Evolutionary conservation across 2,113 vertebrate genomes (phyloP).

Genomic region (Toxotes jaculatrix): DNA sequence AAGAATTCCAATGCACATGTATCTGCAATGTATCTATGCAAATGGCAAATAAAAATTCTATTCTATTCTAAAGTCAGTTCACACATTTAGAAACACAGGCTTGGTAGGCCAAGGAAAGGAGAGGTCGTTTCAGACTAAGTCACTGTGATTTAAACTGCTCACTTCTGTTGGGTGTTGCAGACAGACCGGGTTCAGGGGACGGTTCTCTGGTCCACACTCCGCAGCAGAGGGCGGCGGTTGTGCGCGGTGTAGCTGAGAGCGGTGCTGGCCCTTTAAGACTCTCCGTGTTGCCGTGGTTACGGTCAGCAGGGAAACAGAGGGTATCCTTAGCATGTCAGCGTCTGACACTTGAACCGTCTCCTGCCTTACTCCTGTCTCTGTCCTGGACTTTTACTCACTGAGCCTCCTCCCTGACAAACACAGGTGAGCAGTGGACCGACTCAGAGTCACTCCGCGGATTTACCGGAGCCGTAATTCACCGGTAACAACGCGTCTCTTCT

Average conservation of each 20-base stretch:
- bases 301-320: constrained; percentile 6
- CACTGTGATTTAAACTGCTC: too few relatives aligned
- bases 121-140: too few relatives aligned
- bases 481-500: too few relatives aligned
- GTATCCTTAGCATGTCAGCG: background rate
- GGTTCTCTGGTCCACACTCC: background rate
- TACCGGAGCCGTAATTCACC: too few relatives aligned
- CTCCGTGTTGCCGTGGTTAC: constrained; percentile 46
- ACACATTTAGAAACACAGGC: too few relatives aligned
- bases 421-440: background rate
- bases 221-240: background rate
- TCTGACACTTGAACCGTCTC: accelerated
- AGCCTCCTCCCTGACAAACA: background rate
- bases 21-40: too few relatives aligned
- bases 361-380: accelerated
- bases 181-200: background rate
- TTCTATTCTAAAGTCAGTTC: too few relatives aligned
- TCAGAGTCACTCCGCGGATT: accelerated
- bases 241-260: too few relatives aligned
- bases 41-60: too few relatives aligned
- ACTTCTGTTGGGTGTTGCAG: too few relatives aligned
- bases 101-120: too few relatives aligned
- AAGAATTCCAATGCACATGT: too few relatives aligned
- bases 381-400: background rate
- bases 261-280: constrained; percentile 66